These are phyloP conservation scores for Molorchus minor DNA, from an alignment of 2,888 invertebrate species.

Conservation along the genomic window DNA sequence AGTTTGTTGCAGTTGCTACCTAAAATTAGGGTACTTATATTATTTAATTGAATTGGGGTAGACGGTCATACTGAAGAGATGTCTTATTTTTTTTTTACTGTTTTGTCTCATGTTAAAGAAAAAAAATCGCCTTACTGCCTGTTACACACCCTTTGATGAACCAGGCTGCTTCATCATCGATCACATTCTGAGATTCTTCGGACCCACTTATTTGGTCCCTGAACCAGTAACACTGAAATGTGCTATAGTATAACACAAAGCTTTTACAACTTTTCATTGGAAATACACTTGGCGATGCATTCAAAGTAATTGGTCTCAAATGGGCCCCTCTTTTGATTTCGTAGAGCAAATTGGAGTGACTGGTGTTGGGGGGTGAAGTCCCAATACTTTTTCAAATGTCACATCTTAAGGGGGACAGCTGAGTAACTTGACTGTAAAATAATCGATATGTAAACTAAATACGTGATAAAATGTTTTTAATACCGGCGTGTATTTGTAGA, in stretches of 20 bases:
- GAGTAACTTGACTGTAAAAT: too few relatives aligned
- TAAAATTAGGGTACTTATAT: too few relatives aligned
- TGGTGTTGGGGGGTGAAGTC: constrained; percentile 52
- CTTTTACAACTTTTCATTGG: constrained; percentile 55
- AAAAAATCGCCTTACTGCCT: constrained; percentile 58
- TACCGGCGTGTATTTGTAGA: too few relatives aligned
- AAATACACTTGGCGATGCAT: constrained; percentile 56
- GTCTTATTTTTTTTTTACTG: neutral
- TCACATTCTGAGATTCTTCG: constrained; percentile 55
- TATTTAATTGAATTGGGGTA: too few relatives aligned
- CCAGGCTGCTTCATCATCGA: constrained; percentile 70
- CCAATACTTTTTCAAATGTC: constrained; percentile 60
- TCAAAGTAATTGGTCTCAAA: constrained; percentile 55
- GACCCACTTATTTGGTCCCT: constrained; percentile 41
- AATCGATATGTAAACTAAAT: too few relatives aligned
- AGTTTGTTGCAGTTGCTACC: constrained; percentile 63
- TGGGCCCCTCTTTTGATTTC: constrained; percentile 39
- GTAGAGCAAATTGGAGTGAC: constrained; percentile 48
- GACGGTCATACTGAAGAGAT: too few relatives aligned
- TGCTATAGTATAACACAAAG: constrained; percentile 58
- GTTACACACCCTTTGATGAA: constrained; percentile 73
- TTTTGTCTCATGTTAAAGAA: neutral
- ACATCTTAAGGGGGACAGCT: constrained; percentile 53
- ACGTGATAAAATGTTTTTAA: too few relatives aligned
- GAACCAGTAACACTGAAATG: constrained; percentile 58